These are phyloP conservation scores for Arvicanthis niloticus DNA, from an alignment of 2,113 vertebrate genomes.

Conservation along the genomic window DNA sequence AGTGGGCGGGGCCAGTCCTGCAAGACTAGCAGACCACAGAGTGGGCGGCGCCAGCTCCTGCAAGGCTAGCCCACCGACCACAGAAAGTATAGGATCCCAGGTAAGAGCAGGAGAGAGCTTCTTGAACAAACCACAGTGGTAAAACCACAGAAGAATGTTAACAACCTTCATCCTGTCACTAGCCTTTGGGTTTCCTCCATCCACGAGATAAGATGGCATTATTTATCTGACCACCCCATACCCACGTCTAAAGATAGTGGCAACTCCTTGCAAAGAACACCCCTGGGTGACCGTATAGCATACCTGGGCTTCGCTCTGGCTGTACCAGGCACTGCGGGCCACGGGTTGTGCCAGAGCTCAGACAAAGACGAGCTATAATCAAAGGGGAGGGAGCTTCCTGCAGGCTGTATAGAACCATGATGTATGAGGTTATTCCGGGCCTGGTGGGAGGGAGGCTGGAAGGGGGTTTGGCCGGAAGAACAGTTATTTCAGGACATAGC, in stretches of 20 bases:
- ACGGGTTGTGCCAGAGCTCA: not conserved
- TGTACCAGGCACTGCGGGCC: not conserved
- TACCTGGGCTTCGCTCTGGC: not conserved
- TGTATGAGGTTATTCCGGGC: slow-evolving; percentile 77
- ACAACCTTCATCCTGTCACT: not conserved
- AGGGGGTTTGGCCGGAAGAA: slow-evolving; percentile 68
- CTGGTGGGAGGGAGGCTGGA: slow-evolving; percentile 66
- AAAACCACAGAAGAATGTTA: not conserved
- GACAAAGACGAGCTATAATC: slow-evolving; percentile 58
- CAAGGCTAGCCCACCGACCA: not conserved
- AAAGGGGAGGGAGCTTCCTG: slow-evolving; percentile 67
- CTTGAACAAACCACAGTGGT: not conserved
- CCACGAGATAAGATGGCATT: not conserved
- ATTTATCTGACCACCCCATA: not conserved
- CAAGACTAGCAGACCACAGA: no score
- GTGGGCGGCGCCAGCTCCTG: not conserved
- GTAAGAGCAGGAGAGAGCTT: not conserved
- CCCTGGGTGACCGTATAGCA: not conserved
- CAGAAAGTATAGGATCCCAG: not conserved
- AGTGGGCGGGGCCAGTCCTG: not conserved
- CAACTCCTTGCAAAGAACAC: not conserved
- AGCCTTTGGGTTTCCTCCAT: not conserved
- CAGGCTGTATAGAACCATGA: slow-evolving; percentile 55
- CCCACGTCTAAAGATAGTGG: not conserved
- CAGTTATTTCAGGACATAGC: slow-evolving; percentile 77